Base-by-base conservation (phyloP, 2,113 vertebrate species). In the Blennius ocellaris region DNA sequence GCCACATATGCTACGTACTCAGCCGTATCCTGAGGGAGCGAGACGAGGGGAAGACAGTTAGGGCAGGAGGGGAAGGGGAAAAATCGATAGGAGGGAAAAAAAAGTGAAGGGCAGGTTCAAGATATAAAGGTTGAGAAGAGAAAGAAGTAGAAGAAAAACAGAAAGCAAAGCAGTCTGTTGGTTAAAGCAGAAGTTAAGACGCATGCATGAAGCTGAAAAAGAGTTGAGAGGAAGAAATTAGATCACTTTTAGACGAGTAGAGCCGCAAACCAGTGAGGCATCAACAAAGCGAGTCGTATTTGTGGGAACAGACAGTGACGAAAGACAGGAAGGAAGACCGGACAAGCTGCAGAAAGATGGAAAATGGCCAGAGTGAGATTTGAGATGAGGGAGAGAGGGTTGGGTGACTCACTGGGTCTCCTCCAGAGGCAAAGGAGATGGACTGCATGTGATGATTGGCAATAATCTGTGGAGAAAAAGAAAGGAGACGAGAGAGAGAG, bases 361-460 rank as follows among this genome's bases (percentile, higher is more conserved):
- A 82, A 67, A 76, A 78, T 63, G 45, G 68, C 71, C 69, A 78
- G 78, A 74, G 66, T 73, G 60, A 83, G 73, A 56, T 78, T 65
- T 67, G 71, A 79, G 64, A 47, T 72, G 65, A 58, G 75, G 63
- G 54, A 30, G 21, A 30, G 52, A 43, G 50, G 58, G 61, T 58
- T 73, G 83, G 69, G 78, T 84, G 87, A 95, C 97, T 98, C 94
- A 97, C 96, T 92, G 96, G 96, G 91, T 98, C 97, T 84, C 97
- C 97, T 74, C 97, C 97, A 1, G 97, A 98, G 0, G 97, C 97
- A 0, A 98, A 98, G 52, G 97, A 98, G 91, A 98, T 98, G 81
- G 96, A 97, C 86, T 97, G 96, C 97, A 98, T 98, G 89, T 98
- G 97, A 87, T 98, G 97, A 86, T 97, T 98, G 93, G 97, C 96